A percentile compares a stretch with the other conserved stretches of the same genome.
phyloP scores from a whole-genome alignment of 2,113 vertebrate species.

The Centropus unirufus region DNA sequence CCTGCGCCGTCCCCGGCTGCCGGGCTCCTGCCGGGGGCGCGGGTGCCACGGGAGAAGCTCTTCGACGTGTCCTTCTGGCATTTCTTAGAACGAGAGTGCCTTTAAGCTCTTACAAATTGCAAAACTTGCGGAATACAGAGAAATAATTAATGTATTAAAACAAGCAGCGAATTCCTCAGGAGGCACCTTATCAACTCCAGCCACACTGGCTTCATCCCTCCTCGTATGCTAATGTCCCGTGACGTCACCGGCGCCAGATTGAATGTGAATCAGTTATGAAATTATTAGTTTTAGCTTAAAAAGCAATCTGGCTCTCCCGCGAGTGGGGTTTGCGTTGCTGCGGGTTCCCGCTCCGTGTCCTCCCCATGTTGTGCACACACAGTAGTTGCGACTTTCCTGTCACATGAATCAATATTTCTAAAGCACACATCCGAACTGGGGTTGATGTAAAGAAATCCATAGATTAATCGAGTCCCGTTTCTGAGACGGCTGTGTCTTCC shows the following conservation, averaged over 20 bases:
- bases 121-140: conserved; percentile 63
- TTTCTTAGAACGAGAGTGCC: conserved; percentile 22
- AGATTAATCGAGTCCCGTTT: conserved; percentile 14
- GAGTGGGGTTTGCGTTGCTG: neutral
- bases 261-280: conserved; percentile 69
- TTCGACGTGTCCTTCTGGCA: neutral
- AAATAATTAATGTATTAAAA: conserved; percentile 85
- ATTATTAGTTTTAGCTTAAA: conserved; percentile 70
- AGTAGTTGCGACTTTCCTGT: neutral
- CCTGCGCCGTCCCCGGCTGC: neutral
- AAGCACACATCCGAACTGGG: neutral
- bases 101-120: conserved; percentile 71
- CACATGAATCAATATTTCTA: neutral
- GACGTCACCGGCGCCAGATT: conserved; percentile 77
- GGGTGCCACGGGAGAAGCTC: neutral
- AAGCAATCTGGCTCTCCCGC: conserved; percentile 29
- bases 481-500: conserved; percentile 15
- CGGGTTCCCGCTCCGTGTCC: neutral
- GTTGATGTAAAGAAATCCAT: neutral
- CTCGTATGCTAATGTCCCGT: conserved; percentile 76
- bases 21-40: neutral
- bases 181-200: conserved; percentile 80
- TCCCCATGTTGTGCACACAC: neutral
- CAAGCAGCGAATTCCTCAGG: conserved; percentile 77
- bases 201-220: conserved; percentile 76